Evolutionary conservation across 2,797 vertebrate genomes (phyloP).

Genomic region (Crypturellus tataupa): DNA sequence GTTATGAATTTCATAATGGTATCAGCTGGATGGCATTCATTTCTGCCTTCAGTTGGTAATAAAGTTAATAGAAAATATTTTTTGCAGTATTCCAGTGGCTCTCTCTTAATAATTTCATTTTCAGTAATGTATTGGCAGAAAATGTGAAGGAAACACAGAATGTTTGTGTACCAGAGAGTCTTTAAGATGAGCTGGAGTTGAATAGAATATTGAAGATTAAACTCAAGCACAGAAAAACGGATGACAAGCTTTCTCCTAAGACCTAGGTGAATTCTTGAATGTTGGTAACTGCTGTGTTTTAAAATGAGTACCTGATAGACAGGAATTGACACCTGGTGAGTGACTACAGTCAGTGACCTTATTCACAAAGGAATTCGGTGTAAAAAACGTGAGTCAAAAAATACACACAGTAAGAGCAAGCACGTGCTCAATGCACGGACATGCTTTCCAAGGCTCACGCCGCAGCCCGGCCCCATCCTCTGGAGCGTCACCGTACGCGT

Average conservation of each 20-base stretch:
- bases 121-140: not conserved
- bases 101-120: not conserved
- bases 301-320: not conserved
- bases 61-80: not conserved
- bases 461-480: not conserved
- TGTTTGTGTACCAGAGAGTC: not conserved
- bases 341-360: not conserved
- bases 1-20: not conserved
- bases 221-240: not conserved
- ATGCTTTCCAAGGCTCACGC: rapidly evolving
- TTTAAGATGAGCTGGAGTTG: not conserved
- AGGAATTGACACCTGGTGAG: not conserved
- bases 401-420: rapidly evolving
- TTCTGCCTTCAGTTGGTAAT: not conserved
- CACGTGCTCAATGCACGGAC: rapidly evolving
- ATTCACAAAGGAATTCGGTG: not conserved
- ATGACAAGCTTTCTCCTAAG: not conserved
- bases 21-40: not conserved
- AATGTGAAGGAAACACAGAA: not conserved
- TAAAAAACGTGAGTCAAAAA: not conserved
- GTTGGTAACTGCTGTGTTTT: not conserved
- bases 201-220: not conserved
- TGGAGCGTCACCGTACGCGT: rapidly evolving
- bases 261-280: not conserved
- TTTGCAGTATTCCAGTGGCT: not conserved